Evolutionary conservation across 2,888 invertebrate species (phyloP), one percentile per base, ranked within the genome.

Genomic region (Philaethria dido): DNA sequence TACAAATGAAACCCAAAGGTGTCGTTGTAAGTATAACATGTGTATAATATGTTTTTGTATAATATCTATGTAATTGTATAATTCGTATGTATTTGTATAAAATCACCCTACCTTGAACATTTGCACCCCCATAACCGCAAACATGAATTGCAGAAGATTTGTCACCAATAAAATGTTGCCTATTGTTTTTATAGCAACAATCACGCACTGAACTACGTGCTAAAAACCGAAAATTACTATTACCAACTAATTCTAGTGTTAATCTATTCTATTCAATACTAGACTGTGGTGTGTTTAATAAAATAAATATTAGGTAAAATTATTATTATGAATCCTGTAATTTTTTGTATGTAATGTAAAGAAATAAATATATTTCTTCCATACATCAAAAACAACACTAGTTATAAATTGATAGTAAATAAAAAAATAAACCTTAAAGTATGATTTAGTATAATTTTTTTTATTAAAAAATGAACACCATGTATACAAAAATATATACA

Each of bases 121-220:
- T 94, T 99, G 99, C 92, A 99, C 99, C 94, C 99, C 99, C 94
- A 99, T 99, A 90, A 99, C 99, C 85, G 99, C 99, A 94, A 99
- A 99, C 99, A 99, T 99, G 96, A 99, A 99, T 94, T 99, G 98
- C 82, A 99, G 98, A 88, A 99, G 97, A 93, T 98, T 98, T 93
- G 99, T 99, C 94, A 99, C 99, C 95, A 99, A 95, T 95, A 99
- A 98, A 94, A 99, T 99, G 96, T 99, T 99, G 93, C 99, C 99
- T 93, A 99, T 99, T 92, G 99, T 99, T 95, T 98, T 98, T 88
- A 99, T 97, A 84, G 99, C 98, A 93, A 99, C 99, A 93, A 99
- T 98, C 94, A 99, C 99, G 95, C 99, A 99, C 94, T 99, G 99
- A 89, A 99, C 99, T 94, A 99, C 99, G 95, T 99, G 99, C 98